Conservation (phyloP, 2,888 invertebrate genomes). For the Microchrysa polita region DNA sequence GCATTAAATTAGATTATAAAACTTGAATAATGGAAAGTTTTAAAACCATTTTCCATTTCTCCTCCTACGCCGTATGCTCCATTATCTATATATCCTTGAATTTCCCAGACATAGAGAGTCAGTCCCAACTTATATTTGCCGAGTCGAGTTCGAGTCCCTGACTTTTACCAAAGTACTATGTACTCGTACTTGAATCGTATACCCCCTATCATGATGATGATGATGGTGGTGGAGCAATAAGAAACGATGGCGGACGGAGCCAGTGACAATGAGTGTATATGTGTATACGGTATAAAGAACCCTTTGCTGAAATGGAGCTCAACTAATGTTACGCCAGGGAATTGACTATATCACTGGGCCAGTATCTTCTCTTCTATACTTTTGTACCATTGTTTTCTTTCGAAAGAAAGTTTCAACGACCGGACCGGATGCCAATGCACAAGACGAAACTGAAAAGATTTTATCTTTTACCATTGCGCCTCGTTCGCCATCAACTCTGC, state of each 20-base stretch:
- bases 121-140: not conserved
- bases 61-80: not conserved
- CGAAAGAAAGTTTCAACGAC: constrained; percentile 30
- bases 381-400: constrained; percentile 30
- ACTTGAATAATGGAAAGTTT: constrained; percentile 48
- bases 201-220: no score
- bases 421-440: constrained; percentile 24
- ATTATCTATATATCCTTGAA: not conserved
- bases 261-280: not conserved
- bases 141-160: constrained; percentile 24
- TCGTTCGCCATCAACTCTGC: no score
- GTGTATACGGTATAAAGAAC: not conserved
- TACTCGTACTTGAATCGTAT: constrained; percentile 16
- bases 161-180: constrained; percentile 20
- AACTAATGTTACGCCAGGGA: constrained; percentile 38
- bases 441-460: no score
- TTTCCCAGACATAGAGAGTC: not conserved
- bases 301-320: constrained; percentile 40
- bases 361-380: constrained; percentile 18
- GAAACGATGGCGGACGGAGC: no score
- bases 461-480: no score
- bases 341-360: constrained; percentile 31
- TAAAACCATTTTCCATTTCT: constrained; percentile 36
- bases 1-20: constrained; percentile 50
- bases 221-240: no score